These are phyloP conservation scores for Metellina segmentata DNA, from an alignment of 2,888 invertebrate genomes.

Conservation along the genomic window DNA sequence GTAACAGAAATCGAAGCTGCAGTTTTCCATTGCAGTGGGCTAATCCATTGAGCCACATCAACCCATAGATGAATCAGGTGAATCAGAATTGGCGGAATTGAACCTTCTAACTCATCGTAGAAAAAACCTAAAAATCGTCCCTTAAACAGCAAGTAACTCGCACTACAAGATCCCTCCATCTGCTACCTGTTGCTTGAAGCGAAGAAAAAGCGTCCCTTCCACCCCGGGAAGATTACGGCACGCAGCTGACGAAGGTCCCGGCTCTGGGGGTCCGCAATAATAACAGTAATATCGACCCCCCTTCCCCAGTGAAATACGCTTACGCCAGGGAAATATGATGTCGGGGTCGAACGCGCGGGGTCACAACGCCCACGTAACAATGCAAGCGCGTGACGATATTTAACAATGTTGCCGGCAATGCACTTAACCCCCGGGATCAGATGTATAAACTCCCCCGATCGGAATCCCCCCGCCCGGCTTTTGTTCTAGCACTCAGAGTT, in stretches of 20 bases:
- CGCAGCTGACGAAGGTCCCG: not conserved
- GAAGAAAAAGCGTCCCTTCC: not conserved
- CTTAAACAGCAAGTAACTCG: no score
- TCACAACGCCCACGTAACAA: constrained; percentile 73
- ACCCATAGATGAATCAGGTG: no score
- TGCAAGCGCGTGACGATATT: constrained; percentile 70
- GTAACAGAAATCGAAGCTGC: no score
- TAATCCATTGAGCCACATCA: no score
- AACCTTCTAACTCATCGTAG: no score
- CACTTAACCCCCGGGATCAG: constrained; percentile 64
- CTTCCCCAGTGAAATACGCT: constrained; percentile 7
- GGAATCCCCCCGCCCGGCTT: constrained; percentile 16
- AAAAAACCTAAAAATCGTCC: no score
- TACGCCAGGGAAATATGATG: constrained; percentile 30
- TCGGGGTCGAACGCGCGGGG: constrained; percentile 37
- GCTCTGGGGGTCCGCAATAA: not conserved
- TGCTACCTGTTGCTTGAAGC: no score
- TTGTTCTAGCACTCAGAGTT: constrained; percentile 33
- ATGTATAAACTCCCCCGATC: not conserved
- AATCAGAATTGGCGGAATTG: no score
- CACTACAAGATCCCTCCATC: no score
- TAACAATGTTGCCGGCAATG: constrained; percentile 67
- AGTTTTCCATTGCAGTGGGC: no score
- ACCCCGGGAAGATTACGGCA: not conserved
- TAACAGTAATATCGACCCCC: no score